Conservation (phyloP, 2,113 vertebrate genomes). For the Taurulus bubalis region DNA sequence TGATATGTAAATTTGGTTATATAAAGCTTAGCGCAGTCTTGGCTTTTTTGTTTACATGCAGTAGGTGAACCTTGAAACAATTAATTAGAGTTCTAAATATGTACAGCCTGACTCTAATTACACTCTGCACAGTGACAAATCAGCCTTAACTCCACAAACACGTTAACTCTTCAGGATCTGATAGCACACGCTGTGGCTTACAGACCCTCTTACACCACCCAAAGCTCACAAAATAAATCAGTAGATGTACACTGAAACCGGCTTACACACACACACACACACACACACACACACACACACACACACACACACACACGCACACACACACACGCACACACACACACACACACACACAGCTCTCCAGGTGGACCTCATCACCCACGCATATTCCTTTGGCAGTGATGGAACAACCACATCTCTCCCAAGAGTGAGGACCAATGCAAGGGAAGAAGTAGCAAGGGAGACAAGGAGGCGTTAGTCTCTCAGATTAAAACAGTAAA, state of each 20-base stretch:
- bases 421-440: conserved; percentile 55
- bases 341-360: conserved; percentile 33
- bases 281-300: conserved; percentile 19
- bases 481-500: conserved; percentile 71
- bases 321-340: conserved; percentile 7
- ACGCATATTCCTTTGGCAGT: conserved; percentile 74
- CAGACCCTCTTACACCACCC: conserved; percentile 18
- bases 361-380: conserved; percentile 59
- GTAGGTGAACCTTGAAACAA: conserved; percentile 75
- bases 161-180: conserved; percentile 68
- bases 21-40: conserved; percentile 32
- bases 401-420: conserved; percentile 70
- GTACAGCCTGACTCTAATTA: conserved; percentile 75
- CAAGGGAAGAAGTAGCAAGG: conserved; percentile 36
- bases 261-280: conserved; percentile 20
- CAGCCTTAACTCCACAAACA: conserved; percentile 64
- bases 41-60: conserved; percentile 48
- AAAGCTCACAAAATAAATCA: conserved; percentile 26
- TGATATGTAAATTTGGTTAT: background rate
- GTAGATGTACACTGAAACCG: conserved; percentile 29
- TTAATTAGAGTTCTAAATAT: conserved; percentile 81
- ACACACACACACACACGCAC: conserved; percentile 22
- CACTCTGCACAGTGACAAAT: conserved; percentile 64
- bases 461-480: conserved; percentile 57
- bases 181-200: conserved; percentile 13